Conservation (phyloP, 2,797 vertebrate species). For the Dendrocincla fuliginosa region DNA sequence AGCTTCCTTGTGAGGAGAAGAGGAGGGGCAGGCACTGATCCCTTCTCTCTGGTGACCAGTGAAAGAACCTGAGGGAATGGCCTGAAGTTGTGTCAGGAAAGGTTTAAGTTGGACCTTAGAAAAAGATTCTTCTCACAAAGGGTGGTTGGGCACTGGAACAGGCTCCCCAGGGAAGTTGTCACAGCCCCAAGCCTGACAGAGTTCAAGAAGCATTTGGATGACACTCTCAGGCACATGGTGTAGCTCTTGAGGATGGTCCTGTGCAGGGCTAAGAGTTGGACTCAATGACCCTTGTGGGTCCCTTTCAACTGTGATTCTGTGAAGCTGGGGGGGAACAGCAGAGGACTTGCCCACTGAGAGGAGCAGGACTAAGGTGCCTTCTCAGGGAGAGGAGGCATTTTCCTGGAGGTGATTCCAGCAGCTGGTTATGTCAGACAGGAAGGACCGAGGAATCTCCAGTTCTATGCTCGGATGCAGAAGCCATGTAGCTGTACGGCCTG, state of each 20-base stretch:
- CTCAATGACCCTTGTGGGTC: background rate
- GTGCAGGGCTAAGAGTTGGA: background rate
- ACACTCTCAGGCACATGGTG: background rate
- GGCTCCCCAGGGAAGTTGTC: background rate
- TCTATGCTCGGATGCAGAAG: rapidly evolving
- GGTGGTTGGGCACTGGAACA: background rate
- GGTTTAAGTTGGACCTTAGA: background rate
- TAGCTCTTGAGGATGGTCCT: background rate
- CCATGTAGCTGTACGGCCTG: background rate
- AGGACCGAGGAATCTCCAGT: background rate
- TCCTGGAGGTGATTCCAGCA: background rate
- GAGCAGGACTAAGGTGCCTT: background rate
- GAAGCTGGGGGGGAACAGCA: background rate
- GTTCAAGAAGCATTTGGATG: background rate
- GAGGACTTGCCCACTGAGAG: background rate
- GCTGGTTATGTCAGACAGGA: background rate
- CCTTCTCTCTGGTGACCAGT: background rate
- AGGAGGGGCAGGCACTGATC: background rate
- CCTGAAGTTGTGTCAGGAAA: background rate
- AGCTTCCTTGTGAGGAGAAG: background rate
- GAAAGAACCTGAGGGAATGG: background rate
- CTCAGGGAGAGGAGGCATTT: background rate
- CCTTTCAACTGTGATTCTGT: background rate
- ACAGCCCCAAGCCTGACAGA: background rate
- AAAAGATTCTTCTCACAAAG: background rate